Conservation (phyloP, 2,113 vertebrate genomes). For the Gallinago undulata region DNA sequence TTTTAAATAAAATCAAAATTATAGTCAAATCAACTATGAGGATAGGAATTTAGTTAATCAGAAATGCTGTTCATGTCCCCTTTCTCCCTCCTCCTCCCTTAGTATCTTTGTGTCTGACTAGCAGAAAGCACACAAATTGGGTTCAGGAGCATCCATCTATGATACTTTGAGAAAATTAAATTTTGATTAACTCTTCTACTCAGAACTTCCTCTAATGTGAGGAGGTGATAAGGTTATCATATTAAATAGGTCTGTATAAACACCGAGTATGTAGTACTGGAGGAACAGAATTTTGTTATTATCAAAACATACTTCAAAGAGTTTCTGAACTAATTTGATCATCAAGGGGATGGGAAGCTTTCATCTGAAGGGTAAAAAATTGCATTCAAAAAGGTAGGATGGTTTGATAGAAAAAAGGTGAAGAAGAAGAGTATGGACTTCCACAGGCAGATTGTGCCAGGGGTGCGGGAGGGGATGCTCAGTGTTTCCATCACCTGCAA, state of each 20-base stretch:
- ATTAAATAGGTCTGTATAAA: neutral
- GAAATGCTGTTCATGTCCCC: neutral
- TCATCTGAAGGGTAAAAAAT: neutral
- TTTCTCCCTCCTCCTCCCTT: neutral
- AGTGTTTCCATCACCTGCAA: neutral
- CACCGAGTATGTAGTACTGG: neutral
- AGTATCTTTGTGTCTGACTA: neutral
- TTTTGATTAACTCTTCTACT: slow-evolving; percentile 32
- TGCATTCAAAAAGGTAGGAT: neutral
- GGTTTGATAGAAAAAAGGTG: neutral
- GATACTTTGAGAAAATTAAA: slow-evolving; percentile 26
- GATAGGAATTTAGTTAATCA: neutral
- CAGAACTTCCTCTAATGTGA: neutral
- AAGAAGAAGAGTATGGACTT: neutral
- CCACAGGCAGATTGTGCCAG: neutral
- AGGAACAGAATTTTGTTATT: neutral
- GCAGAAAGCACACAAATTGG: slow-evolving; percentile 2
- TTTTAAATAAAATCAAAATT: neutral
- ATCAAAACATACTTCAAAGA: neutral
- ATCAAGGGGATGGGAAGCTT: neutral
- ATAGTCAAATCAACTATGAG: neutral
- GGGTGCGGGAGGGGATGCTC: neutral
- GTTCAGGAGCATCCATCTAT: slow-evolving; percentile 27
- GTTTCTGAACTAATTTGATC: neutral
- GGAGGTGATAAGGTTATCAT: neutral